Conservation (phyloP, 2,797 vertebrate genomes). For the Molothrus aeneus region DNA sequence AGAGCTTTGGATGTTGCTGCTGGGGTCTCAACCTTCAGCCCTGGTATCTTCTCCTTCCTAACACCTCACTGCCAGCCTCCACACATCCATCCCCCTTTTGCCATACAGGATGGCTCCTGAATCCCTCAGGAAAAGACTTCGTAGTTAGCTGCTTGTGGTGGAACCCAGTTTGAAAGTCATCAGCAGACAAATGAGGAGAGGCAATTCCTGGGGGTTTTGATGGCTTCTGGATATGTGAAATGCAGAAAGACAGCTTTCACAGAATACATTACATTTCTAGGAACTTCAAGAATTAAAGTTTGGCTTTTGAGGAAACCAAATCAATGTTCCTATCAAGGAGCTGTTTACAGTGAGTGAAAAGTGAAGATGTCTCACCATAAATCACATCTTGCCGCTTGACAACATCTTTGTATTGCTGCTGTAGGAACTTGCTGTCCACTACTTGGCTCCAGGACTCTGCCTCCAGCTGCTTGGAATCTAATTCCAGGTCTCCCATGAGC, state of each 20-base stretch:
- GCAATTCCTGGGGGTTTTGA: background rate
- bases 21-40: background rate
- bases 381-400: slow-evolving; percentile 96
- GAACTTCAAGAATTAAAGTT: background rate
- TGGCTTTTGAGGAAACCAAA: background rate
- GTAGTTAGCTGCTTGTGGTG: background rate
- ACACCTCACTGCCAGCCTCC: background rate
- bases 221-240: background rate
- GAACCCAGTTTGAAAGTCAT: background rate
- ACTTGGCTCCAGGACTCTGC: slow-evolving; percentile 94
- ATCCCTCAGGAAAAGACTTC: background rate
- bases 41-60: background rate
- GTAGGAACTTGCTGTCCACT: slow-evolving; percentile 88
- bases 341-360: background rate
- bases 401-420: slow-evolving; percentile 88
- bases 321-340: background rate
- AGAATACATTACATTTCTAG: background rate
- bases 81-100: fast-evolving
- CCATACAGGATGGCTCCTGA: background rate
- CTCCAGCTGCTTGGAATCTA: slow-evolving; percentile 89
- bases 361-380: slow-evolving; percentile 81
- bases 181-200: background rate
- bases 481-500: slow-evolving; percentile 95
- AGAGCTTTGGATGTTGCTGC: background rate
- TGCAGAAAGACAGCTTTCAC: background rate